Conservation (phyloP, 2,113 vertebrate genomes). For the Aythya baeri region DNA sequence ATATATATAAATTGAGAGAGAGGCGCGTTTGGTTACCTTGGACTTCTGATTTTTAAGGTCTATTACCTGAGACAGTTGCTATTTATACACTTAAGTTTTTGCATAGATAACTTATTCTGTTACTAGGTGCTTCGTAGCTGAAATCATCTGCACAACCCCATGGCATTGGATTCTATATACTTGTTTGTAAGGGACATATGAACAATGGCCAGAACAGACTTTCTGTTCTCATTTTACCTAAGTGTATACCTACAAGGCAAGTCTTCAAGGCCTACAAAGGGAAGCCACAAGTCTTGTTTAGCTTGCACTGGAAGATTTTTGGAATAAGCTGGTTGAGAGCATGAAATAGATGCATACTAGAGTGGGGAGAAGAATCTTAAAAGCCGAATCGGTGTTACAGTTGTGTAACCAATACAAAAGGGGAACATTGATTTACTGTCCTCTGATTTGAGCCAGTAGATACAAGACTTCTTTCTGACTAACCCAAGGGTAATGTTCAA, state of each 20-base stretch:
- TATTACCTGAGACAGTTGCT: neutral
- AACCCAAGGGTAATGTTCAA: neutral
- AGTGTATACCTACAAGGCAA: neutral
- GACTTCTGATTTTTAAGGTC: neutral
- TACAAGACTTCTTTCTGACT: neutral
- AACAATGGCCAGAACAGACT: neutral
- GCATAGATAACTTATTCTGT: neutral
- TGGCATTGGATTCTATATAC: neutral
- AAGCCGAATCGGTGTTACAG: neutral
- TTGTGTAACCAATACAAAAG: neutral
- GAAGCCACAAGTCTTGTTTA: neutral
- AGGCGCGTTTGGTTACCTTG: neutral
- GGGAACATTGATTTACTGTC: slow-evolving; percentile 3
- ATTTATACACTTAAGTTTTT: neutral
- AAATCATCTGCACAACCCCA: neutral
- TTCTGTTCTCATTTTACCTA: neutral
- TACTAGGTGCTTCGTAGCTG: neutral
- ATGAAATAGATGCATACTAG: neutral
- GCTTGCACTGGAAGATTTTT: neutral
- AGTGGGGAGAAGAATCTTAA: neutral
- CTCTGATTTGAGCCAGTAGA: neutral
- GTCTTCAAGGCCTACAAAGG: neutral
- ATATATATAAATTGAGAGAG: neutral
- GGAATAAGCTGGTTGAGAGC: neutral
- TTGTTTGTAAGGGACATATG: neutral